Base-by-base conservation (phyloP, 1,140 invertebrate species). In the Pseudobourletiella spinata region DNA sequence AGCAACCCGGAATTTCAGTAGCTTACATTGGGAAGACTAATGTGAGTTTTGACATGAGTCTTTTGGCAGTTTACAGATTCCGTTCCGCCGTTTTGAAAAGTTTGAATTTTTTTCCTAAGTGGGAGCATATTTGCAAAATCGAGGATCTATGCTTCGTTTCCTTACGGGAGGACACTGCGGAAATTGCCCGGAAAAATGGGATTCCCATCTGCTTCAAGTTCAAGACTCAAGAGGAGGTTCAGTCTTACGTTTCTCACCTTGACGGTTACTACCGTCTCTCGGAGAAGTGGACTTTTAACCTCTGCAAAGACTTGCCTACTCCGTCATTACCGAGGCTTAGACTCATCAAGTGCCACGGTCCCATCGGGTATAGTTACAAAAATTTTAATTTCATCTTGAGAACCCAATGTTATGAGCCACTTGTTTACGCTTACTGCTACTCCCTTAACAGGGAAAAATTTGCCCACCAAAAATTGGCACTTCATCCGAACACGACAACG, bases 201-300 rank as follows among this genome's bases (percentile, higher is more conserved):
- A 86, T 88, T 44, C 88, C 88, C 29, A 78, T 84, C 22, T 86
- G 86, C 73, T 76, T 91, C 16, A 83, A 83, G 71, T 88, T 91
- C 72, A 75, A 76, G 57, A 77, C 78, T 15, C 74, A 80, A 48
- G 71, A 76, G 50, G 72, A 81, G 28, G 77, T 89, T 65, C 79
- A 82, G 46, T 91, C 90, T 0, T 93, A 93, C 76, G 84, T 94
- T 51, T 88, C 87, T 51, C 77, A 85, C 18, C 74, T 93, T 56
- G 86, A 91, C 77, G 90, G 90, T 54, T 95, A 95, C 75, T 93
- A 92, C 73, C 83, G 91, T 69, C 77, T 94, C 52, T 84, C 84
- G 59, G 82, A 85, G 24, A 92, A 89, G 76, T 94, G 90, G 89
- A 92, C 85, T 26, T 90, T 90, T 72, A 89, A 93, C 77, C 76